These are phyloP conservation scores for Drosophila pseudoananassae DNA, from an alignment of 1,140 invertebrate genomes.

Conservation along the genomic window DNA sequence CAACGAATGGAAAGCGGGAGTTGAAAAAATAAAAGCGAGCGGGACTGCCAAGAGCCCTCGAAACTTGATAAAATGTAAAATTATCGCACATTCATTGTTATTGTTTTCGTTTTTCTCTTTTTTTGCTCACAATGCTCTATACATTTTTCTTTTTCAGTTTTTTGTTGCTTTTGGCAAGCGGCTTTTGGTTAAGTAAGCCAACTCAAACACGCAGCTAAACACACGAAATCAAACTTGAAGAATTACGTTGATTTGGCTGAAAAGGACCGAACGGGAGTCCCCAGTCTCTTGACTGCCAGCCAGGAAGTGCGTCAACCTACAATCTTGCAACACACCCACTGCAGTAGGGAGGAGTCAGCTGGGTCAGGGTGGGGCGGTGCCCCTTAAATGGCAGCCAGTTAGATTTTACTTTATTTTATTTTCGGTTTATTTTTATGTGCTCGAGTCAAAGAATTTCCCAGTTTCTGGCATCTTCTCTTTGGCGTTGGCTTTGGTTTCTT, in stretches of 20 bases:
- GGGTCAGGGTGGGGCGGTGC: constrained; percentile 1
- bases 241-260: constrained; percentile 76
- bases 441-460: constrained; percentile 21
- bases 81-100: constrained; percentile 83
- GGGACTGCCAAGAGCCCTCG: constrained; percentile 28
- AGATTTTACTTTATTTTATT: constrained; percentile 74
- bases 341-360: constrained; percentile 19
- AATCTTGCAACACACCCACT: constrained; percentile 71
- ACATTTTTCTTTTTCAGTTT: constrained; percentile 14
- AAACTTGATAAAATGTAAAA: constrained; percentile 83
- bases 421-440: constrained; percentile 69
- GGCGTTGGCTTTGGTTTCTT: constrained; percentile 43
- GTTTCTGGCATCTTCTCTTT: constrained; percentile 19
- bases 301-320: constrained; percentile 70
- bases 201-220: constrained; percentile 75
- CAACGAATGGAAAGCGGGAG: constrained; percentile 54
- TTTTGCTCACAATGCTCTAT: constrained; percentile 9
- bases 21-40: background rate
- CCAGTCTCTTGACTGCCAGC: constrained; percentile 8
- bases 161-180: background rate
- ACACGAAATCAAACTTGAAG: constrained; percentile 78
- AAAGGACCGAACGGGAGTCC: constrained; percentile 38
- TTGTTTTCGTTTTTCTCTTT: constrained; percentile 56
- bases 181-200: constrained; percentile 71
- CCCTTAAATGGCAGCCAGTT: constrained; percentile 61